Base-by-base conservation (phyloP, 1,140 invertebrate species). In the Liolophura sinensis region DNA sequence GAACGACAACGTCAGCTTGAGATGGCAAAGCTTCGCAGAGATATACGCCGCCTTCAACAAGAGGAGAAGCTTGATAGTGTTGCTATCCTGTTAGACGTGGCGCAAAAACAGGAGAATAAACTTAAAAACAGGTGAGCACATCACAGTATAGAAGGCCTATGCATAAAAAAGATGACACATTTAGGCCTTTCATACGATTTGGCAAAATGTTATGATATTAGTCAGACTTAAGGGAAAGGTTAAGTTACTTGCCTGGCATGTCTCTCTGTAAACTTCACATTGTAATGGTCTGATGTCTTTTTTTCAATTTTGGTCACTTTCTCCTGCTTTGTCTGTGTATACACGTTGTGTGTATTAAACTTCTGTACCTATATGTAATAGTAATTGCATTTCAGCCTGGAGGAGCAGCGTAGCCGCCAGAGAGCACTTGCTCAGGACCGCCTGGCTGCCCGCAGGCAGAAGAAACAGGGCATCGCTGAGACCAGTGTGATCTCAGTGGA, bases 61-160 rank as follows among this genome's bases (percentile, higher is more conserved):
- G 77, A 77, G 58, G 79, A 79, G 7, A 77, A 80, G 56, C 65
- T 78, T 49, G 75, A 80, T 22, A 73, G 70, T 5, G 77, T 73
- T 6, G 72, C 72, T 20, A 65, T 79, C 25, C 69, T 82, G 6
- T 70, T 82, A 22, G 66, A 65, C 27, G 61, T 75, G 47, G 68
- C 71, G 1, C 65, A 74, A 52, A 67, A 79, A 56, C 46, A 61
- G 14, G 64, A 75, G 18, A 67, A 68, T 62, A 65, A 69, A 20
- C 58, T 58, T 12, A 69, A 71, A 62, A 54, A 74, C 12, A 73
- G 66, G 77, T 78, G 31, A 73, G 70, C 58, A 57, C 16, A 31
- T n/a, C 12, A 16, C 1, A 40, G 47, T 4, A 60, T 6, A 59
- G 20, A 1, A 31, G 4, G 18, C 18, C 12, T 24, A n/a, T 24